Evolutionary conservation across 92 coral and sea anemone species (phyloP).

Genomic region (Epizoanthus scotinus): DNA sequence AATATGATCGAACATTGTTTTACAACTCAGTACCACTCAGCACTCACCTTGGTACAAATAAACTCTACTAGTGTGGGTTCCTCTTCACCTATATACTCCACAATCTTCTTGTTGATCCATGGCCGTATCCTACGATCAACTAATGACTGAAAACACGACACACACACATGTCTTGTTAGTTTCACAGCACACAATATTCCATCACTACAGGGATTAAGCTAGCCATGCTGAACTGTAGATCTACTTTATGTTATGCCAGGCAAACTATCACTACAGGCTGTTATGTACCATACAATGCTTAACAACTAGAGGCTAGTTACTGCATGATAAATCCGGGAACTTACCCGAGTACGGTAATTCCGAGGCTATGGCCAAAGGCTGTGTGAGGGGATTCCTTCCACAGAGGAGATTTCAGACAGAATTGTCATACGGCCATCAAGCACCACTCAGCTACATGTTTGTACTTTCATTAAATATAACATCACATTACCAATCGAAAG

Average conservation of each 20-base stretch:
- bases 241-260: background rate
- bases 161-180: background rate
- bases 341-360: constrained; percentile 21
- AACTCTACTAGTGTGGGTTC: constrained; percentile 96
- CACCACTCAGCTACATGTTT: constrained; percentile 11
- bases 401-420: constrained; percentile 3
- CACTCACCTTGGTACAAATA: constrained; percentile 91
- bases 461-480: constrained; percentile 9
- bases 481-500: constrained; percentile 1
- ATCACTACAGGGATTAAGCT: background rate
- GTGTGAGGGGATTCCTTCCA: constrained; percentile 20
- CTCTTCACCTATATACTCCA: constrained; percentile 98
- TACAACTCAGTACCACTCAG: no score
- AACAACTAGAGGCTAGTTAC: background rate
- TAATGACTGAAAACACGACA: constrained; percentile 70
- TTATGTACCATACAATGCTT: background rate
- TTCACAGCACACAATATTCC: constrained; percentile 7
- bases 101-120: constrained; percentile 97
- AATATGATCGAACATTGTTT: background rate
- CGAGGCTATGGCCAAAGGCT: constrained; percentile 30
- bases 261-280: background rate
- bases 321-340: constrained; percentile 18
- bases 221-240: background rate
- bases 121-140: constrained; percentile 99
- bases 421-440: constrained; percentile 5